phyloP scores from a whole-genome alignment of 2,888 invertebrate species.

The Sesia bembeciformis region DNA sequence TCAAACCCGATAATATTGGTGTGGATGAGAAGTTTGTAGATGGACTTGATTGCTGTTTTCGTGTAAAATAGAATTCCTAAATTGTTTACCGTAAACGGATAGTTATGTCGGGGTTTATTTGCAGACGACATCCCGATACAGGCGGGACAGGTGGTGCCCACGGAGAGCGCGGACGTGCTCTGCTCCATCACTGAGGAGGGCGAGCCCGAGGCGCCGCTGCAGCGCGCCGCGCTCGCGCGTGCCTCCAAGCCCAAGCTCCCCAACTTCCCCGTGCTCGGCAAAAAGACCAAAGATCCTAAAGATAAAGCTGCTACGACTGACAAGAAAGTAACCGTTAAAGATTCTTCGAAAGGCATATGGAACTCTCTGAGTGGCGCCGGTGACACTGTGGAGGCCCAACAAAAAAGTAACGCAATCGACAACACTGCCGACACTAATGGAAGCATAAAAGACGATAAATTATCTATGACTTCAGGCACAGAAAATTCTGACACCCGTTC shows the following conservation, averaged over 20 bases:
- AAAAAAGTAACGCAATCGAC: conserved; percentile 54
- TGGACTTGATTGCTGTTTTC: too few relatives aligned
- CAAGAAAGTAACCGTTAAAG: conserved; percentile 62
- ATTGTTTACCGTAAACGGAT: too few relatives aligned
- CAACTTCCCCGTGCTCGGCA: conserved; percentile 77
- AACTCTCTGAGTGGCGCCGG: conserved; percentile 62
- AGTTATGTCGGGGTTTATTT: conserved; percentile 19
- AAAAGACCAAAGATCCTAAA: conserved; percentile 74
- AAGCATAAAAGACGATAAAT: conserved; percentile 64
- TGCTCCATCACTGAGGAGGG: conserved; percentile 82
- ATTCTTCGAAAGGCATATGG: conserved; percentile 62
- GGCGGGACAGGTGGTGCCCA: conserved; percentile 76
- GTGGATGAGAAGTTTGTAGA: too few relatives aligned
- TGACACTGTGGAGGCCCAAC: conserved; percentile 59
- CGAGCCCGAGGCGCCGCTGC: conserved; percentile 68
- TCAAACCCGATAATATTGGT: too few relatives aligned
- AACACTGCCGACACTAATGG: conserved; percentile 46
- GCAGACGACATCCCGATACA: conserved; percentile 93
- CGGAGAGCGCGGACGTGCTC: conserved; percentile 73
- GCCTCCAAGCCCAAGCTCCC: conserved; percentile 77
- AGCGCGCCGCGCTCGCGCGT: conserved; percentile 64
- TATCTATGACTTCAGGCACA: conserved; percentile 52
- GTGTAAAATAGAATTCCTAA: too few relatives aligned
- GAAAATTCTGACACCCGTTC: conserved; percentile 65
- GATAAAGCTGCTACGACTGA: conserved; percentile 54